Evolutionary conservation across 2,888 invertebrate genomes (phyloP), one percentile per base, ranked within the genome.

Genomic region (Galerucella pusilla): DNA sequence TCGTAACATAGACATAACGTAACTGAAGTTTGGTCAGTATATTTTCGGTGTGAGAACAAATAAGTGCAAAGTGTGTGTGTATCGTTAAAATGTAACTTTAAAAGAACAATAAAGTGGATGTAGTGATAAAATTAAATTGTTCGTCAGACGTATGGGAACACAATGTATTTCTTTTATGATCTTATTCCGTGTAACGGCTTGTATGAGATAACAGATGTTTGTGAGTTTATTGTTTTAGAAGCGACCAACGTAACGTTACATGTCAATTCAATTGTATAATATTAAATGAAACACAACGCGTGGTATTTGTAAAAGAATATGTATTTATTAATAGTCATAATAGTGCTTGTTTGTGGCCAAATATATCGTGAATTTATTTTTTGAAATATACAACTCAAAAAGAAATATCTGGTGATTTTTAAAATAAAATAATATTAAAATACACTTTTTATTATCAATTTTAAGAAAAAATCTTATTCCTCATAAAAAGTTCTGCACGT

Each of bases 1-100:
- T 63, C 63, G 16, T 42, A 63, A 63, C 12, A 7, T 63, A 2
- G 63, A 35, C 63, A 35, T 35, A 63, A 42, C 63, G 63, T 63
- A 35, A 35, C 10, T n/a, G 7, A 42, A 63, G 35, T 61, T 28
- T 42, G 63, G n/a, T 42, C 35, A 63, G 63, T 63, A 42, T 10
- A 42, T 63, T 63, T 63, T 63, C 63, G 63, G 20, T 57, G 11
- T 57, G 35, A 5, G 35, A 42, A 42, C 35, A 42, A 42, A 42
- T 42, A 42, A 42, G 35, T 42, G 35, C 9, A 42, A 42, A 42
- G 35, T 42, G 35, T 46, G 7, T 49, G 11, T 12, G n/a, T 14
- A 52, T n/a, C n/a, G 52, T 11, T 12, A 52, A 52, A 57, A 57
- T 57, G 46, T 57, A 20, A n/a, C 10, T 52, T 52, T 1, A 14